Percentiles rank a stretch among this genome's conserved stretches.
Evolutionary conservation across 2,888 invertebrate genomes (phyloP).

Genomic region (Epistrophella euchroma): DNA sequence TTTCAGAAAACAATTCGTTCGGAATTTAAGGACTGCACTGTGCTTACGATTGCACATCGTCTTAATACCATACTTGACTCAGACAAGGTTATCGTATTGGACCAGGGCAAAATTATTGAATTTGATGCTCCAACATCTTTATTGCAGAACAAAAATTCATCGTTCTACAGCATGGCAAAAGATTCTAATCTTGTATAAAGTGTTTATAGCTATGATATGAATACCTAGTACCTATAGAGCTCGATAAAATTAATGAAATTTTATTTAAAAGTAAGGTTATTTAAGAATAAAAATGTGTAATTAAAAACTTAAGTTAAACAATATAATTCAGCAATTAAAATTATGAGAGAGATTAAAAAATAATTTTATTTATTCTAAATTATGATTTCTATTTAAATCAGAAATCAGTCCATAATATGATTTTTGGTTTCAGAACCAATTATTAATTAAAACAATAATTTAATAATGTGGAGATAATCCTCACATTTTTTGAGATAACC

Average conservation of each 20-base stretch:
- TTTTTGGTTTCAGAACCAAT: too few relatives aligned
- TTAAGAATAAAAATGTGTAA: neutral
- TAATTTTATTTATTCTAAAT: too few relatives aligned
- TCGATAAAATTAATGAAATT: neutral
- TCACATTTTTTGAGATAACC: too few relatives aligned
- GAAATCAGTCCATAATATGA: too few relatives aligned
- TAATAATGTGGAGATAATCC: too few relatives aligned
- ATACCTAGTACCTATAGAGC: neutral
- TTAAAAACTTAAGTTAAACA: neutral
- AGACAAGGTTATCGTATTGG: slow-evolving; percentile 90
- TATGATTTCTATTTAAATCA: too few relatives aligned
- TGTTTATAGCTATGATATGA: neutral
- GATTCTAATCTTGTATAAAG: slow-evolving; percentile 90
- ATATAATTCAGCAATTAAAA: slow-evolving; percentile 1
- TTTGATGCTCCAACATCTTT: slow-evolving; percentile 90
- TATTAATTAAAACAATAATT: too few relatives aligned
- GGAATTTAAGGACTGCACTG: slow-evolving; percentile 94
- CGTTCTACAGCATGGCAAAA: slow-evolving; percentile 93
- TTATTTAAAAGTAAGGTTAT: neutral
- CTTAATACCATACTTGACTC: slow-evolving; percentile 97
- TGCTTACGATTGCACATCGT: slow-evolving; percentile 96
- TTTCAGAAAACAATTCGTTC: slow-evolving; percentile 92
- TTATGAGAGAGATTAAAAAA: slow-evolving; percentile 13
- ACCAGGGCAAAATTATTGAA: slow-evolving; percentile 91
- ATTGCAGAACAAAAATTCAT: slow-evolving; percentile 87